Percentiles rank a stretch among this genome's conserved stretches.
Conservation (phyloP, 1,140 invertebrate species). For the Cyphomyrmex costatus region DNA sequence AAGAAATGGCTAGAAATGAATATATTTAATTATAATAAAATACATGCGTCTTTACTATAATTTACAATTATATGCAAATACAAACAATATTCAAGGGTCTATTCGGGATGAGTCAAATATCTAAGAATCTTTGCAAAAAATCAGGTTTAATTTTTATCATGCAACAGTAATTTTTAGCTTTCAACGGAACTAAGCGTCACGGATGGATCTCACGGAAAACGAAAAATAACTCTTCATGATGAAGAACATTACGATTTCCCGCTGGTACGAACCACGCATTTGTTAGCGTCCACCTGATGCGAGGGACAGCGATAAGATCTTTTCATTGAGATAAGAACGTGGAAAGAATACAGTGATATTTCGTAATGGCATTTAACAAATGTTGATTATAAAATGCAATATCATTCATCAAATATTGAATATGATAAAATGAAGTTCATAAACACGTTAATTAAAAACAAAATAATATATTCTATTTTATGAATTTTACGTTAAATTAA, state of each 20-base stretch:
- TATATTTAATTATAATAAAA: conserved; percentile 9
- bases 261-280: background rate
- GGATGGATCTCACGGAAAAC: background rate
- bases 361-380: background rate
- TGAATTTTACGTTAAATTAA: background rate
- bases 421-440: background rate
- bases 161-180: background rate
- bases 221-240: background rate
- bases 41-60: background rate
- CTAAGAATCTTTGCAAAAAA: background rate
- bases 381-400: background rate
- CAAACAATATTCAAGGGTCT: background rate
- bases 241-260: background rate
- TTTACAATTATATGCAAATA: background rate
- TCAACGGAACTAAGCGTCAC: background rate
- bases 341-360: background rate
- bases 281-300: background rate
- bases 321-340: background rate
- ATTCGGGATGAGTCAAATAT: background rate
- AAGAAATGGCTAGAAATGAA: background rate
- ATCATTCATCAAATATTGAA: background rate
- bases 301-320: background rate
- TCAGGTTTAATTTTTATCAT: background rate
- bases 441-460: background rate
- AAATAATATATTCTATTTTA: background rate